Conservation (phyloP, 2,888 invertebrate species). For the Apotomis betuletana region DNA sequence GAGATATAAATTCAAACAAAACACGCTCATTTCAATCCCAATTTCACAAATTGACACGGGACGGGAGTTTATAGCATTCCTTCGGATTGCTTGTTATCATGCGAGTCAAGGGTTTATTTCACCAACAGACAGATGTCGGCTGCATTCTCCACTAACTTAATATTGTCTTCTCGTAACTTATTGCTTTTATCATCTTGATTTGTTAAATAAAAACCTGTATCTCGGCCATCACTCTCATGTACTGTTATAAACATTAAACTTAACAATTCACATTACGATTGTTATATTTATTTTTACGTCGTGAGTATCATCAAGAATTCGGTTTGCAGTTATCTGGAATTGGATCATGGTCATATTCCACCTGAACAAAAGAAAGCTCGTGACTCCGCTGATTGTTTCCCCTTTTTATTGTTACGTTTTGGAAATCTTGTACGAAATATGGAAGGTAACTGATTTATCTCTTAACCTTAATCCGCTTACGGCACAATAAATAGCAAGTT, state of each 20-base stretch:
- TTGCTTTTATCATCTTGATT: constrained; percentile 58
- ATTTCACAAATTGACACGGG: constrained; percentile 30
- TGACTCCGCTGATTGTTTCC: constrained; percentile 56
- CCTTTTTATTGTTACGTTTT: constrained; percentile 50
- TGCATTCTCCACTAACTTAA: constrained; percentile 58
- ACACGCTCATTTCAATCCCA: constrained; percentile 2
- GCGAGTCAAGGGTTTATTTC: constrained; percentile 59
- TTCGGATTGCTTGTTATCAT: constrained; percentile 26
- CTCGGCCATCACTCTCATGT: constrained; percentile 66
- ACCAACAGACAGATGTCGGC: constrained; percentile 58
- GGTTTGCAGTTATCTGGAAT: constrained; percentile 61
- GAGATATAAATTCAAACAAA: background rate
- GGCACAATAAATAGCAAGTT: background rate
- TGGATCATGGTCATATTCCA: constrained; percentile 59
- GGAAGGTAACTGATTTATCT: constrained; percentile 1
- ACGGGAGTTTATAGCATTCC: constrained; percentile 17
- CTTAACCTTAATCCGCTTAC: constrained; percentile 15
- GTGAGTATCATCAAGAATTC: constrained; percentile 56
- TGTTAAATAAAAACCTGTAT: constrained; percentile 66
- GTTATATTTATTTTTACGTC: constrained; percentile 60
- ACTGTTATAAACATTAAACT: constrained; percentile 65
- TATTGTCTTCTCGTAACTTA: constrained; percentile 58
- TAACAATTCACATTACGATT: constrained; percentile 58
- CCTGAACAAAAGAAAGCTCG: constrained; percentile 54
- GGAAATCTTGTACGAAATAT: constrained; percentile 43